phyloP scores from a whole-genome alignment of 1,140 invertebrate genomes.

The Leptinotarsa texana region DNA sequence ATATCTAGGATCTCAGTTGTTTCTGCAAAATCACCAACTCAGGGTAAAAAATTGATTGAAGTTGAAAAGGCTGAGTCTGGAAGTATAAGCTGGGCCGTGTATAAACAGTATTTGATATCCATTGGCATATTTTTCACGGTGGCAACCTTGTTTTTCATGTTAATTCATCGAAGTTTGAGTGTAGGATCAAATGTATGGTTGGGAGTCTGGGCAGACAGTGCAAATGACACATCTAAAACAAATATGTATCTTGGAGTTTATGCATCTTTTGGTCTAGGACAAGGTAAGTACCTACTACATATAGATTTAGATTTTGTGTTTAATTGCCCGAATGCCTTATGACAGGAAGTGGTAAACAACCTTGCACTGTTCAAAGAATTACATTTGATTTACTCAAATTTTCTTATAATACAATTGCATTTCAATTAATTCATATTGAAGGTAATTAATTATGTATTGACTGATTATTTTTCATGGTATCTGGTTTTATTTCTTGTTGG shows the following conservation, averaged over 20 bases:
- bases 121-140: constrained; percentile 77
- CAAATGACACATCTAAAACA: constrained; percentile 59
- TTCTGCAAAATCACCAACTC: constrained; percentile 53
- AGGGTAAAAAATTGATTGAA: constrained; percentile 80
- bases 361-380: too few relatives aligned
- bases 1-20: constrained; percentile 47
- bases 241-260: constrained; percentile 88
- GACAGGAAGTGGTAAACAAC: too few relatives aligned
- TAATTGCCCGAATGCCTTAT: too few relatives aligned
- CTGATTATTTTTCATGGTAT: too few relatives aligned
- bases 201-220: constrained; percentile 74
- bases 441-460: too few relatives aligned
- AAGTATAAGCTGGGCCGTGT: constrained; percentile 86
- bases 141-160: constrained; percentile 79
- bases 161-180: constrained; percentile 86
- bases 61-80: constrained; percentile 88
- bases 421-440: too few relatives aligned
- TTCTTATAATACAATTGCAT: too few relatives aligned
- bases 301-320: too few relatives aligned
- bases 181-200: constrained; percentile 94
- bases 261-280: constrained; percentile 80
- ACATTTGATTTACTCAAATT: too few relatives aligned
- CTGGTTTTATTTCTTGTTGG: too few relatives aligned
- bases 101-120: constrained; percentile 85
- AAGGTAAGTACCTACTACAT: constrained; percentile 73